Evolutionary conservation across 2,797 vertebrate species (phyloP).

Genomic region (Epinephelus awoara): DNA sequence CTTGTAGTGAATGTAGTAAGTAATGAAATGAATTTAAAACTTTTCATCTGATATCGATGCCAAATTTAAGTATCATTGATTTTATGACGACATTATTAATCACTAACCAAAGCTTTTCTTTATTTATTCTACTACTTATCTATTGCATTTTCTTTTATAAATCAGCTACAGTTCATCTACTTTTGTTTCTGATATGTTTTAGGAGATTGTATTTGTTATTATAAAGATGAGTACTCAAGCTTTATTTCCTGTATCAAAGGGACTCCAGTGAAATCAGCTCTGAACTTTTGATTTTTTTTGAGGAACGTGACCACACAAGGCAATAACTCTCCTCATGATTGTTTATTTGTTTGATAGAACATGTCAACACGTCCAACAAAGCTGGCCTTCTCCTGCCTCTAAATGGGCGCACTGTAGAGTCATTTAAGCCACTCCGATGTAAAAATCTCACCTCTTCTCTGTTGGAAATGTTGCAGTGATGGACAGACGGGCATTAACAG

Average conservation of each 20-base stretch:
- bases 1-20: no score
- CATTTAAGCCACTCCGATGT: constrained; percentile 80
- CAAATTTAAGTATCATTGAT: no score
- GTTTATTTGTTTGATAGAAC: constrained; percentile 85
- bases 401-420: constrained; percentile 83
- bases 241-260: constrained; percentile 3
- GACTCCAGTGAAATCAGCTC: constrained; percentile 14
- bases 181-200: not conserved
- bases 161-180: no score
- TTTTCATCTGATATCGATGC: no score
- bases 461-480: constrained; percentile 75
- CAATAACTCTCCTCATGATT: constrained; percentile 78
- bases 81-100: no score
- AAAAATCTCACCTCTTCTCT: constrained; percentile 83
- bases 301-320: constrained; percentile 67
- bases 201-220: not conserved
- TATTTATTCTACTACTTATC: no score
- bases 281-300: constrained; percentile 33
- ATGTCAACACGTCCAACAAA: constrained; percentile 83
- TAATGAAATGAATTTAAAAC: no score
- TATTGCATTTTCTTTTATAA: no score
- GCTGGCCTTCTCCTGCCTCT: constrained; percentile 80
- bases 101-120: no score
- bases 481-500: constrained; percentile 68
- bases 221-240: not conserved